These are phyloP conservation scores for Pangasius macronema DNA, from an alignment of 2,797 vertebrate species.

Conservation along the genomic window DNA sequence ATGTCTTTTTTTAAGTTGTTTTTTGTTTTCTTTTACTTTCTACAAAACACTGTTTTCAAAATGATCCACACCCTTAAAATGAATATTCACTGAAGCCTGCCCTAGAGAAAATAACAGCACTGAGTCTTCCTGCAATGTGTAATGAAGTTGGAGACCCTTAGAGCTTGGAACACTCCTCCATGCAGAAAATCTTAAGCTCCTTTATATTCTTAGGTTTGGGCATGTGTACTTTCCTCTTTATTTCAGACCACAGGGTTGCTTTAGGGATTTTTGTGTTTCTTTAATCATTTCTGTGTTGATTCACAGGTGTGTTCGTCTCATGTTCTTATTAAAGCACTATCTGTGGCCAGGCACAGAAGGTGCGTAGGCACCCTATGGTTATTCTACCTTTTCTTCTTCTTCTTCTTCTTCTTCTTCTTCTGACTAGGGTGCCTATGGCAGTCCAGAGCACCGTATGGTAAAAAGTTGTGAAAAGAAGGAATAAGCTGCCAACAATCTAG, in stretches of 20 bases:
- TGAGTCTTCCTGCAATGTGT: not conserved
- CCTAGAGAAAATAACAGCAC: not conserved
- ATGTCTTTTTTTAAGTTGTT: not conserved
- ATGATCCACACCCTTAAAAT: not conserved
- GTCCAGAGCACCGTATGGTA: too few relatives aligned
- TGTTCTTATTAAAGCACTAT: not conserved
- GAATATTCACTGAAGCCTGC: not conserved
- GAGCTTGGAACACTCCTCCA: not conserved
- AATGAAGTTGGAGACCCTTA: not conserved
- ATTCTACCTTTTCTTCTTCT: too few relatives aligned
- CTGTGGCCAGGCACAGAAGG: too few relatives aligned
- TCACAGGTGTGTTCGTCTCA: not conserved
- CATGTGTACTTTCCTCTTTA: not conserved
- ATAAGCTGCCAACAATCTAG: too few relatives aligned
- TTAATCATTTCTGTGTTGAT: not conserved
- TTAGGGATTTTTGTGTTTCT: not conserved
- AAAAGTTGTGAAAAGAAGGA: too few relatives aligned
- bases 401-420: too few relatives aligned
- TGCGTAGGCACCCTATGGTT: too few relatives aligned
- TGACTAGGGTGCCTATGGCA: too few relatives aligned
- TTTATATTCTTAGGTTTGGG: not conserved
- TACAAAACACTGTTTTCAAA: not conserved
- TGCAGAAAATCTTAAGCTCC: constrained; percentile 2
- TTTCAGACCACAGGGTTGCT: not conserved
- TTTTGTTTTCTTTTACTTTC: too few relatives aligned